A percentile compares a stretch with the other conserved stretches of the same genome.
These are phyloP conservation scores for Mythimna lalbum DNA, from an alignment of 2,888 invertebrate genomes.

Conservation along the genomic window DNA sequence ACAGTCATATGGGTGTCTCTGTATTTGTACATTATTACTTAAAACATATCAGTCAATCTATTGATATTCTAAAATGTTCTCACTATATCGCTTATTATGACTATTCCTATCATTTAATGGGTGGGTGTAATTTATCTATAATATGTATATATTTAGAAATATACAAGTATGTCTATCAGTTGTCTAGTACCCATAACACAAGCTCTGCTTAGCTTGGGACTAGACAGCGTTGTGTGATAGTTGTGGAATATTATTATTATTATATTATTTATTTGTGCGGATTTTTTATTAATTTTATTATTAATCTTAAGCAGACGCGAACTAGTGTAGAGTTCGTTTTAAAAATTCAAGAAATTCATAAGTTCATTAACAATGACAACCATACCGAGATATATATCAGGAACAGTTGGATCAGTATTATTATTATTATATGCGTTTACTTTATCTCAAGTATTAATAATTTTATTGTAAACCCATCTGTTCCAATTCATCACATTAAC, in stretches of 20 bases:
- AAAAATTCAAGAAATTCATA: slow-evolving; percentile 7
- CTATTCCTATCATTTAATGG: background rate
- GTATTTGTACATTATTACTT: background rate
- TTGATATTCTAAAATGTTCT: background rate
- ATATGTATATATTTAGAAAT: too few species aligned
- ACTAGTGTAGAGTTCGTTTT: background rate
- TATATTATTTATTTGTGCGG: too few species aligned
- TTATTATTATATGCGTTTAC: background rate
- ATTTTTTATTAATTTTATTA: background rate
- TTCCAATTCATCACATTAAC: background rate
- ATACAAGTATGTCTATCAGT: too few species aligned
- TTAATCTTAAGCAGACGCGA: background rate
- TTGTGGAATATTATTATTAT: too few species aligned
- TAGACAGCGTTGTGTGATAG: too few species aligned
- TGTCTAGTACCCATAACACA: too few species aligned
- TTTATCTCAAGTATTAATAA: background rate
- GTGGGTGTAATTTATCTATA: too few species aligned
- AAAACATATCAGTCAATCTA: too few species aligned
- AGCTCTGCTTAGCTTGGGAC: too few species aligned
- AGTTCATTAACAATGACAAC: background rate
- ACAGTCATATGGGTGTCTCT: background rate
- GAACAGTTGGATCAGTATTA: slow-evolving; percentile 2
- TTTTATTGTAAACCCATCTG: background rate
- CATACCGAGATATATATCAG: background rate
- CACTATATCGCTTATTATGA: background rate